Evolutionary conservation across 2,113 vertebrate species (phyloP).

Genomic region (Forbesichthys papilliferus): DNA sequence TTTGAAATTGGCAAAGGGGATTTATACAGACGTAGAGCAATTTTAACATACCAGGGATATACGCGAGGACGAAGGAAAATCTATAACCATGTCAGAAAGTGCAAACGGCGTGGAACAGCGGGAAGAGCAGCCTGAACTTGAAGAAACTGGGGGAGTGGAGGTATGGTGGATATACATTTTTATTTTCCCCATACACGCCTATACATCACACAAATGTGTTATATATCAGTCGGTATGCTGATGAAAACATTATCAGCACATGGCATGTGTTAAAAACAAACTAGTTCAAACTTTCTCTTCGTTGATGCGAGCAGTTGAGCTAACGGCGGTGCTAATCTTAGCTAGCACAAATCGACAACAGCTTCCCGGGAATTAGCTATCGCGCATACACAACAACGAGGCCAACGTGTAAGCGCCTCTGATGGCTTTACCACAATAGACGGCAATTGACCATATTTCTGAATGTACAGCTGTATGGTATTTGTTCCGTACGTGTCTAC

Average conservation of each 20-base stretch:
- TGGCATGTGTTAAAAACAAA: rapidly evolving
- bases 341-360: conserved; percentile 17
- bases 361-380: conserved; percentile 18
- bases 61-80: conserved; percentile 12
- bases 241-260: neutral
- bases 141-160: conserved; percentile 73
- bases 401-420: conserved; percentile 15
- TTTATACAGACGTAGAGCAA: neutral
- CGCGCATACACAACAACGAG: conserved; percentile 11
- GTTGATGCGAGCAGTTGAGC: neutral
- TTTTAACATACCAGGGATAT: neutral
- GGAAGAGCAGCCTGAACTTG: conserved; percentile 70
- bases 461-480: neutral
- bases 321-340: conserved; percentile 36
- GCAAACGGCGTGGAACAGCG: conserved; percentile 68
- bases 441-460: neutral
- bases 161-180: conserved; percentile 51
- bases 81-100: conserved; percentile 68
- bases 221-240: neutral
- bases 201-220: neutral
- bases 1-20: neutral
- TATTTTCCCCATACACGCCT: neutral
- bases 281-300: conserved; percentile 15
- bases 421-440: conserved; percentile 31
- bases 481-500: no score